Evolutionary conservation across 2,888 invertebrate genomes (phyloP), one percentile per base, ranked within the genome.

Genomic region (Ariolimax columbianus): DNA sequence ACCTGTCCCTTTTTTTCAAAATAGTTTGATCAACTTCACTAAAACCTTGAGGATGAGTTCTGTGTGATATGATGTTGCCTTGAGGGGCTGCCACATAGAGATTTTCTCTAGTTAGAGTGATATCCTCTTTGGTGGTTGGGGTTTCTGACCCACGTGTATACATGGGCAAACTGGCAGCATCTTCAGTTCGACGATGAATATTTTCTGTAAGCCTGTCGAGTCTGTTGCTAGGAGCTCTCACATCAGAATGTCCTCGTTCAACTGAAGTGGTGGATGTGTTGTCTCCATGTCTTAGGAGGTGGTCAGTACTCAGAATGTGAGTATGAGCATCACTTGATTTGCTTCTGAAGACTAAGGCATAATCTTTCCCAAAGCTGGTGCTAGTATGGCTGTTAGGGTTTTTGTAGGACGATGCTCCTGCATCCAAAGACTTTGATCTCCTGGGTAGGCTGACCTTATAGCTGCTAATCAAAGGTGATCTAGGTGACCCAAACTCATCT

Each of bases 341-440:
- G n/a, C 84, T 84, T 40, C 84, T 40, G 0, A 26, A 36, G 3
- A 2, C 36, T 36, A n/a, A 33, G 7, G 26, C 26, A 26, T 55
- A n/a, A 26, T 30, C 26, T 36, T 38, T 66, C 26, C 11, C 38
- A 33, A 55, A 66, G 17, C 75, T 63, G 38, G 9, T 26, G 0
- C 23, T 43, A 33, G 59, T 30, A 14, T 23, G 19, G 23, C 40
- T 40, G 9, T 17, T 19, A 23, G 7, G 19, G 36, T 17, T 72
- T 30, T 38, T 70, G 38, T 43, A 38, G 30, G 72, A 43, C n/a
- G 55, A 40, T 1, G 1, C 38, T 26, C n/a, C 47, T 4, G 30
- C 11, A 14, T 84, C 84, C 47, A 55, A n/a, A 11, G 85, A 85
- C 17, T 66, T 81, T 51, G 85, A 81, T 40, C 85, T 81, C 0